Evolutionary conservation across 1,140 invertebrate species (phyloP).

Genomic region (Diploscapter pachys): DNA sequence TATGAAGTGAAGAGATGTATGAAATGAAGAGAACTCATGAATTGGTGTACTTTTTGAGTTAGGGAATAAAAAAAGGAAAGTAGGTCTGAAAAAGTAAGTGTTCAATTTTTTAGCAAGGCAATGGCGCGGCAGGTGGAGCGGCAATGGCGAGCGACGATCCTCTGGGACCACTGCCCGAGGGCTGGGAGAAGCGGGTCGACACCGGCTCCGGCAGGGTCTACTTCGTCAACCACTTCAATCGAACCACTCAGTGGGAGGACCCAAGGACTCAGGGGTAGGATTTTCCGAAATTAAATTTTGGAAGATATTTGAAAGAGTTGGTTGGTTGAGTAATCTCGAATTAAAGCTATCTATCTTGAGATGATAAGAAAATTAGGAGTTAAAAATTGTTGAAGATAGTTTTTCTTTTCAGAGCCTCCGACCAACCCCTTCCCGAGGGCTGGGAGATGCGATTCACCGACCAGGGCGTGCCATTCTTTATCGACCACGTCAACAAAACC

Average conservation of each 20-base stretch:
- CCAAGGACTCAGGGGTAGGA: slow-evolving; percentile 84
- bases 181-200: slow-evolving; percentile 92
- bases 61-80: neutral
- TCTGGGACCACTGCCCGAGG: slow-evolving; percentile 81
- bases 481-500: slow-evolving; percentile 94
- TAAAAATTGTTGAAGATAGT: neutral
- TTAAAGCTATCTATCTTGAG: too few species aligned
- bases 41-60: slow-evolving; percentile 61
- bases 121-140: neutral
- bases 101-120: slow-evolving; percentile 2
- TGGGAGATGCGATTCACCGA: slow-evolving; percentile 91
- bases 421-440: slow-evolving; percentile 86
- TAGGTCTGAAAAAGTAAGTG: neutral
- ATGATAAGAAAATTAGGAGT: too few species aligned
- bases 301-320: too few species aligned
- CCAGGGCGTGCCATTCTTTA: slow-evolving; percentile 91
- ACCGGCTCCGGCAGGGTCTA: slow-evolving; percentile 84
- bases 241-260: slow-evolving; percentile 99
- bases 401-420: slow-evolving; percentile 59
- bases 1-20: too few species aligned
- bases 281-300: slow-evolving; percentile 1
- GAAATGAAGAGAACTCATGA: too few species aligned
- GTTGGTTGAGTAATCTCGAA: too few species aligned
- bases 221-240: slow-evolving; percentile 97
- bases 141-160: slow-evolving; percentile 68